Conservation (phyloP, 2,113 vertebrate genomes). For the Anolis carolinensis region DNA sequence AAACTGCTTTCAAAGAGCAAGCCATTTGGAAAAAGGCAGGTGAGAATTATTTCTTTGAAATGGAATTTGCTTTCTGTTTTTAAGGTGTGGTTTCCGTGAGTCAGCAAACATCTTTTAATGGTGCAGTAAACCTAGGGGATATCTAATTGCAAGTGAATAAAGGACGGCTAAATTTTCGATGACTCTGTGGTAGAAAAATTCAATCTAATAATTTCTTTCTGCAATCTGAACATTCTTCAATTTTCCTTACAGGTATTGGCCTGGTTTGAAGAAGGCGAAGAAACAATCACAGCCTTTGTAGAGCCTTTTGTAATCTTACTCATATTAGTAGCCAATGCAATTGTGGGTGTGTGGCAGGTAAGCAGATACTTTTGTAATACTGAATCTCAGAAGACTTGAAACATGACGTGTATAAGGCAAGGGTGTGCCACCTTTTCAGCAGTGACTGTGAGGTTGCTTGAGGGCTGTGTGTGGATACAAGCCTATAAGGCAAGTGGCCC, state of each 20-base stretch:
- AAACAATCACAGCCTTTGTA: conserved; percentile 98
- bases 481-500: not conserved
- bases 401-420: not conserved
- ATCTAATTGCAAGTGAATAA: not conserved
- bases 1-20: conserved; percentile 20
- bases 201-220: not conserved
- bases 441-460: too few species aligned
- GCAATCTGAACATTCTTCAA: conserved; percentile 7
- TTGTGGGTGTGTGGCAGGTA: conserved; percentile 99
- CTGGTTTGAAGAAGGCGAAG: conserved; percentile 99
- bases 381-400: not conserved
- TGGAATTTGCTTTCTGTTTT: not conserved
- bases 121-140: not conserved
- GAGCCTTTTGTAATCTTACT: conserved; percentile 99
- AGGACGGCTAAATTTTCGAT: not conserved
- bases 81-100: not conserved
- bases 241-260: conserved; percentile 90
- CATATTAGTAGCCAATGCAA: conserved; percentile 98
- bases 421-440: too few species aligned
- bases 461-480: too few species aligned
- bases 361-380: conserved; percentile 56
- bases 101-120: not conserved
- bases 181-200: not conserved
- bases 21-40: conserved; percentile 25
- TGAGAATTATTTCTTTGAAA: conserved; percentile 25